Evolutionary conservation across 2,797 vertebrate species (phyloP), one percentile per base, ranked within the genome.

Genomic region (Typhlichthys eigenmanni): DNA sequence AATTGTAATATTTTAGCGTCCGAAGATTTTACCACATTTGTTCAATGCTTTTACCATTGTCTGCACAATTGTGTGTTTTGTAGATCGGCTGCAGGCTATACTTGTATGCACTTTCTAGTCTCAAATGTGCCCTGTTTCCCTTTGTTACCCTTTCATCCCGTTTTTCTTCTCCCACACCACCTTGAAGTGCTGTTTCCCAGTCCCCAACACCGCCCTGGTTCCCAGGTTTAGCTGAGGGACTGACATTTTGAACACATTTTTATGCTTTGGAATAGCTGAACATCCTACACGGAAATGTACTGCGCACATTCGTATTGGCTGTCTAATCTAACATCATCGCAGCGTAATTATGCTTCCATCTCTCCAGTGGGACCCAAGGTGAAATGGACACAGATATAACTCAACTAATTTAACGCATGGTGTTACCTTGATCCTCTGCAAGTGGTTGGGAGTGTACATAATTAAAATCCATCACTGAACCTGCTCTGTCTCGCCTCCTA

Each of bases 391-490:
- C 64, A 52, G 63, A 71, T 74, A 49, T 78, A 55, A 49, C 55
- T 38, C 47, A 59, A 76, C 69, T 66, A 2, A 64, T 76, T 24
- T 71, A 72, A 85, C 81, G 76, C 66, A 68, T 53, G 54, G 65
- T 74, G 63, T 78, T 76, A 45, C 73, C 64, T 72, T 78, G 74
- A 45, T 76, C 55, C 47, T 59, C 55, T 52, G 60, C 81, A 69
- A 79, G 72, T 38, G 65, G 79, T 73, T 73, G 60, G 80, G 65
- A 71, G 68, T 71, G 68, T 68, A 60, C 65, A 59, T 79, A 76
- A 87, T 87, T 89, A 89, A 91, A 89, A 84, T 59, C 70, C 58
- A 47, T 84, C 58, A 62, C 66, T 60, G 52, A 84, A 64, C 59
- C 63, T 64, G n/a, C 0, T 2, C 69, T 65, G 43, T 76, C 75